Percentiles rank a stretch among this genome's conserved stretches.
Conservation (phyloP, 2,888 invertebrate genomes). For the Maniola hyperantus region DNA sequence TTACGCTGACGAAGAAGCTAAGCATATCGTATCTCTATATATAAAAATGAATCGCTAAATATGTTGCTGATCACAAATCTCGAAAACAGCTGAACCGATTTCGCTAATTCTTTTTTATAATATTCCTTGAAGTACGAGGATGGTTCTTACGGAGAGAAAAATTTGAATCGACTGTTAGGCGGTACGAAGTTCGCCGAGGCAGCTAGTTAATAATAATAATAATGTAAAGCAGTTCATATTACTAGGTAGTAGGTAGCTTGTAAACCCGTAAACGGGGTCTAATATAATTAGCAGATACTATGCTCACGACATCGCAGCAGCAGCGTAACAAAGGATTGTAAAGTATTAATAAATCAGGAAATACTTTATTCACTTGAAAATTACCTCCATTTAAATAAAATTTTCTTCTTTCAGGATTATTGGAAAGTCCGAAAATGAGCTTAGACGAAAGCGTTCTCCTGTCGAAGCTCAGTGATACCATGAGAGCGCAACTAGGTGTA, state of each 20-base stretch:
- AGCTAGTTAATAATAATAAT: background rate
- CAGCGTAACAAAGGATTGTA: background rate
- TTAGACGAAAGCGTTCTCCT: conserved; percentile 87
- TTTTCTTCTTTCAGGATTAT: conserved; percentile 75
- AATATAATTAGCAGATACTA: background rate
- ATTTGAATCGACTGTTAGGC: too few species aligned
- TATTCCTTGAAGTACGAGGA: too few species aligned
- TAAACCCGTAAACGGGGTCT: background rate
- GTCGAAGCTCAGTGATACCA: conserved; percentile 87
- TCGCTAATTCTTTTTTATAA: too few species aligned
- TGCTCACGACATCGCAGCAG: background rate
- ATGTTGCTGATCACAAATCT: too few species aligned
- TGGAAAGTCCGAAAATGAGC: conserved; percentile 86
- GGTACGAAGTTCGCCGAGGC: too few species aligned
- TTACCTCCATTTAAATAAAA: background rate
- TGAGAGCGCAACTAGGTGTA: conserved; percentile 87
- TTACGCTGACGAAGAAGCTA: background rate
- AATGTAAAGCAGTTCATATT: background rate
- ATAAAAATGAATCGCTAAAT: too few species aligned
- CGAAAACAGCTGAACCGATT: too few species aligned
- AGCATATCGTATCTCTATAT: too few species aligned
- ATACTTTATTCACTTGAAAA: background rate
- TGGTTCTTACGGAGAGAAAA: too few species aligned
- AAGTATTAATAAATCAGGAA: background rate
- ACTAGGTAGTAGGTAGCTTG: background rate